A percentile compares a stretch with the other conserved stretches of the same genome.
Conservation (phyloP, 2,113 vertebrate species). For the Toxostoma redivivum region DNA sequence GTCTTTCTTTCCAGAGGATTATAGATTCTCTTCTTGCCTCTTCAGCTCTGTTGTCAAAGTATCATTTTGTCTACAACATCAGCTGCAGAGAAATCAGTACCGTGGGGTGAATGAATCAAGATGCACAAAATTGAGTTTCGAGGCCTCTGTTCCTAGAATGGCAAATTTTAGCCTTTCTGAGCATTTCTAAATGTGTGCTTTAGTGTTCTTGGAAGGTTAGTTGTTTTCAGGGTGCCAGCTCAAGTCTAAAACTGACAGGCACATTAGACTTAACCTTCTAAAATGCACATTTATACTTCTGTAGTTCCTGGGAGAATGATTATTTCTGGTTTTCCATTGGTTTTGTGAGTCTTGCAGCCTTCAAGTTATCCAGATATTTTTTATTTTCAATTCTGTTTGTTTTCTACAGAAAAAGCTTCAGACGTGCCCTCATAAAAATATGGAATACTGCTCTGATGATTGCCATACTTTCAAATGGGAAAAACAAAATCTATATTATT, state of each 20-base stretch:
- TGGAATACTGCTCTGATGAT: not conserved
- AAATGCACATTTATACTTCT: not conserved
- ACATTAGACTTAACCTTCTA: not conserved
- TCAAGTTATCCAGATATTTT: not conserved
- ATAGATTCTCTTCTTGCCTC: not conserved
- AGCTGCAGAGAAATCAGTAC: not conserved
- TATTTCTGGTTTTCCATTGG: not conserved
- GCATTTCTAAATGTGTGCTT: not conserved
- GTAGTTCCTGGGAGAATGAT: not conserved
- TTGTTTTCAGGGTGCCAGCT: not conserved
- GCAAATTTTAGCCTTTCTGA: not conserved
- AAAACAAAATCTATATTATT: not conserved
- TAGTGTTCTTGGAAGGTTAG: not conserved
- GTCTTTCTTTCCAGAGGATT: not conserved
- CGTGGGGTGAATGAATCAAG: not conserved
- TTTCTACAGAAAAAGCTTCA: not conserved
- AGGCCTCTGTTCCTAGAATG: not conserved
- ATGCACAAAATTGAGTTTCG: not conserved
- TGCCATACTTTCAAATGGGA: not conserved
- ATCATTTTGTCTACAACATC: not conserved
- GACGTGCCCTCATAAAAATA: not conserved
- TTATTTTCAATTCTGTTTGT: not conserved
- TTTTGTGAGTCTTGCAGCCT: not conserved
- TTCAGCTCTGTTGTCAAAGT: not conserved
- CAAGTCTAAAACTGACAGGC: not conserved